Conservation (phyloP, 2,888 invertebrate genomes). For the Glyphotaelius pellucidus region DNA sequence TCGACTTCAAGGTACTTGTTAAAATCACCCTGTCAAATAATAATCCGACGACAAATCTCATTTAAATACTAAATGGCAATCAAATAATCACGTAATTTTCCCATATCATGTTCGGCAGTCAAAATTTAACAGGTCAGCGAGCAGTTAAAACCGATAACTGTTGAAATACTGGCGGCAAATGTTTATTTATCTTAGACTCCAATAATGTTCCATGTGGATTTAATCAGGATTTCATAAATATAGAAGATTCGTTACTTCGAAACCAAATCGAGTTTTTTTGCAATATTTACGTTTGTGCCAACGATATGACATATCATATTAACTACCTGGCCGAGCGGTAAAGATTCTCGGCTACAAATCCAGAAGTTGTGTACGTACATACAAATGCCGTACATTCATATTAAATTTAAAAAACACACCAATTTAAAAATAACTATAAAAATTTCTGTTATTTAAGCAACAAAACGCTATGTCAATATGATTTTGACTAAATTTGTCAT, state of each 20-base stretch:
- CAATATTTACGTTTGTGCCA: too few species aligned
- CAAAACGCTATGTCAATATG: too few species aligned
- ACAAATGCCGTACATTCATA: too few species aligned
- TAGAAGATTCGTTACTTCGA: background rate
- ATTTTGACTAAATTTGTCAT: too few species aligned
- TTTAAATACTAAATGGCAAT: background rate
- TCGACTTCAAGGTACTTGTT: background rate
- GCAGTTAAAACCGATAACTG: background rate
- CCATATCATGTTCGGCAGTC: background rate
- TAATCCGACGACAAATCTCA: background rate
- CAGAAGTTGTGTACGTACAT: too few species aligned
- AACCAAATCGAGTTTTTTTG: too few species aligned
- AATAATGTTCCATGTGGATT: background rate
- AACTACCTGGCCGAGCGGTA: too few species aligned
- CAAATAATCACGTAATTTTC: background rate
- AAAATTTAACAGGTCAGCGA: background rate
- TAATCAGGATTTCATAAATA: background rate
- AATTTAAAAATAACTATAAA: too few species aligned
- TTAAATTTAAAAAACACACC: too few species aligned
- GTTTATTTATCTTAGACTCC: slow-evolving; percentile 7
- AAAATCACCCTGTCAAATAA: background rate
- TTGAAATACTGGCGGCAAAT: background rate
- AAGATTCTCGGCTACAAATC: too few species aligned
- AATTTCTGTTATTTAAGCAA: too few species aligned
- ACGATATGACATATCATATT: too few species aligned